Percentiles rank a stretch among this genome's conserved stretches.
phyloP scores from a whole-genome alignment of 2,797 vertebrate species.

The Gallinago stenura region DNA sequence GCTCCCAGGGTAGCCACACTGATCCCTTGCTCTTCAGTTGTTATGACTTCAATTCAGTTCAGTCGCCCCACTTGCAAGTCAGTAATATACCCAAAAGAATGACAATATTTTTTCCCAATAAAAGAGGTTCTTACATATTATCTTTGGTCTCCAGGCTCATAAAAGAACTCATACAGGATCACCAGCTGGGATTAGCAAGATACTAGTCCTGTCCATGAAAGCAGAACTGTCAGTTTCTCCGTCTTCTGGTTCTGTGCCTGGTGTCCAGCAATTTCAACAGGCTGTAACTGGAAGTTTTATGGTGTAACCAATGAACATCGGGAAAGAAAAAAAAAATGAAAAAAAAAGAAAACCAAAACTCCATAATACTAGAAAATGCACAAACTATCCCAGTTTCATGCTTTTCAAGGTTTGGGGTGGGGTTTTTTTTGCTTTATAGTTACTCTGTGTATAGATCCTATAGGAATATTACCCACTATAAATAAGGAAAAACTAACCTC shows the following conservation, averaged over 20 bases:
- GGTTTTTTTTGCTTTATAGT: background rate
- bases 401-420: background rate
- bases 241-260: background rate
- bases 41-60: background rate
- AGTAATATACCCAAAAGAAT: background rate
- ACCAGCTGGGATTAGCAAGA: background rate
- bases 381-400: background rate
- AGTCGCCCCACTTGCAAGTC: background rate
- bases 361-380: background rate
- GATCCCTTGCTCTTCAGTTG: background rate
- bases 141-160: background rate
- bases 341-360: background rate
- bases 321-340: background rate
- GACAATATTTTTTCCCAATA: background rate
- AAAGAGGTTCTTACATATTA: background rate
- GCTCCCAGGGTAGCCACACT: background rate
- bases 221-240: background rate
- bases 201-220: background rate
- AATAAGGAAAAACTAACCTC: background rate
- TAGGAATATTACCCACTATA: background rate
- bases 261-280: background rate
- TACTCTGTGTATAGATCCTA: background rate
- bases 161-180: background rate
- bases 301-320: background rate
- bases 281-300: background rate